phyloP scores from a whole-genome alignment of 2,113 vertebrate genomes.

The Lonchura striata region DNA sequence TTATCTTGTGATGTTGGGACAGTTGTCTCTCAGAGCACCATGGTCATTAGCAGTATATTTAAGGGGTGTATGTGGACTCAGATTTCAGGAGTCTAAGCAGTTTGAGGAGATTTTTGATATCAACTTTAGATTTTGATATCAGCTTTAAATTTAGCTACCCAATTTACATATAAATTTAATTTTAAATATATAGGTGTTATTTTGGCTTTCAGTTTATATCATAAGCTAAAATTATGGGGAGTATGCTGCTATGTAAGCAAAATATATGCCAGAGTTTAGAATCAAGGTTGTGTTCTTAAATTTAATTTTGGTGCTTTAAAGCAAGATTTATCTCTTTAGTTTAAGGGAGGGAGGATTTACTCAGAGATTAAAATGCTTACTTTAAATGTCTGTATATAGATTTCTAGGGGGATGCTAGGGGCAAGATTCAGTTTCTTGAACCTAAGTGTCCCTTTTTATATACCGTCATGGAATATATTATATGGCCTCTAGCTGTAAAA shows the following conservation, averaged over 20 bases:
- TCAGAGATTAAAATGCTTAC: neutral
- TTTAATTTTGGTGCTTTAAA: conserved; percentile 4
- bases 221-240: neutral
- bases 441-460: neutral
- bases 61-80: neutral
- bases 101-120: neutral
- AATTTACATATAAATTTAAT: neutral
- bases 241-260: neutral
- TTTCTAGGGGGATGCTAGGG: neutral
- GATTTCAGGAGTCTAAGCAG: neutral
- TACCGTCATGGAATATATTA: neutral
- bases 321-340: neutral
- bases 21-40: neutral
- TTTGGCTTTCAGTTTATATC: neutral
- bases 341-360: neutral
- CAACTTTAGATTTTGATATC: too few relatives aligned
- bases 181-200: neutral
- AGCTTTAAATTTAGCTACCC: neutral
- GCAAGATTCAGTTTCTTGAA: neutral
- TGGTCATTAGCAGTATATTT: neutral
- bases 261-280: neutral
- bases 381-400: neutral
- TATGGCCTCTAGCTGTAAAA: neutral
- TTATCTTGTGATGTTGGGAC: neutral
- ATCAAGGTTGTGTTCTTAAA: neutral